phyloP scores from a whole-genome alignment of 2,888 invertebrate genomes.

The Dicroscelio sp. region DNA sequence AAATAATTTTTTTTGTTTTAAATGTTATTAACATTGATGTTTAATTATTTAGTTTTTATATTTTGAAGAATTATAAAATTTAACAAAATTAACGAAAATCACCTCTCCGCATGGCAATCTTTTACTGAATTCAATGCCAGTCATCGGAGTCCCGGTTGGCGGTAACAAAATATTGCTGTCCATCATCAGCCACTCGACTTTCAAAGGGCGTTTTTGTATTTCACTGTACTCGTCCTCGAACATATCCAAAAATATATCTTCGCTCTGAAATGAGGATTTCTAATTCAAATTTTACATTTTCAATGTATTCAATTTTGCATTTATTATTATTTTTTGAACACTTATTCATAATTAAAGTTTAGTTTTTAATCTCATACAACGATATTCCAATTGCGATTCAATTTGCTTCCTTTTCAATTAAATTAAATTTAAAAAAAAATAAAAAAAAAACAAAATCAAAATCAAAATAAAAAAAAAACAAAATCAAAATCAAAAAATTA shows the following conservation, averaged over 20 bases:
- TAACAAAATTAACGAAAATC: constrained; percentile 83
- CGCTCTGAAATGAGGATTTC: constrained; percentile 92
- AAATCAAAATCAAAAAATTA: too few species aligned
- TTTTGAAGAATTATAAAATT: too few species aligned
- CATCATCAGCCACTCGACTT: constrained; percentile 99
- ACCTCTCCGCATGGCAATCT: constrained; percentile 99
- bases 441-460: too few species aligned
- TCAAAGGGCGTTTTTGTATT: constrained; percentile 96
- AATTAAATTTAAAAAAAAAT: too few species aligned
- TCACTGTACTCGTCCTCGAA: constrained; percentile 99
- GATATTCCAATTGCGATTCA: background rate
- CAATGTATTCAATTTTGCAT: background rate
- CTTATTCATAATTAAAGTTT: background rate
- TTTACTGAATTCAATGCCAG: constrained; percentile 98
- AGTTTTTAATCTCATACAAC: too few species aligned
- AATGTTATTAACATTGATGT: too few species aligned
- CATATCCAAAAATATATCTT: constrained; percentile 99
- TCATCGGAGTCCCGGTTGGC: constrained; percentile 98
- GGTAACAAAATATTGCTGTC: constrained; percentile 98
- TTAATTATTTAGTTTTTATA: too few species aligned
- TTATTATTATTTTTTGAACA: too few species aligned
- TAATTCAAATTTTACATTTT: background rate
- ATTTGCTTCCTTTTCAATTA: too few species aligned
- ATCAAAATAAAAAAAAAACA: too few species aligned
- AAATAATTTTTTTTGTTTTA: too few species aligned